A percentile compares a stretch with the other conserved stretches of the same genome.
These are phyloP conservation scores for Rhabdomys pumilio DNA, from an alignment of 2,797 vertebrate genomes.

Conservation along the genomic window DNA sequence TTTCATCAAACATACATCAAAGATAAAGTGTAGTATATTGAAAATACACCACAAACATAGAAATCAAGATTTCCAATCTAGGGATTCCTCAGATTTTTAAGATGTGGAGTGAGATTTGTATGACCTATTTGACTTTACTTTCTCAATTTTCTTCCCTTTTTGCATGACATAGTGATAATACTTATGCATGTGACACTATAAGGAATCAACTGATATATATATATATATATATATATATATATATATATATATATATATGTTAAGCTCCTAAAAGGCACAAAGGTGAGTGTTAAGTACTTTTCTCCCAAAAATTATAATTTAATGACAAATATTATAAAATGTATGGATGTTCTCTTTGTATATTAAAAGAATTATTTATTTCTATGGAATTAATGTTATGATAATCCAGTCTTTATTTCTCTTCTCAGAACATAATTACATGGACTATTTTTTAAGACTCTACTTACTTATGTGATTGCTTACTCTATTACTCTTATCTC, in stretches of 20 bases:
- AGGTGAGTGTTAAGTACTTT: background rate
- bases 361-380: background rate
- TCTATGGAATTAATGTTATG: background rate
- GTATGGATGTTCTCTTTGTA: background rate
- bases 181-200: background rate
- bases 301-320: background rate
- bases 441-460: background rate
- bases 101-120: background rate
- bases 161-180: background rate
- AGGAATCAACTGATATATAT: background rate
- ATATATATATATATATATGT: background rate
- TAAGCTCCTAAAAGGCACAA: background rate
- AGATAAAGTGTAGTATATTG: background rate
- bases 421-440: background rate
- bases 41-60: background rate
- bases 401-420: conserved; percentile 25
- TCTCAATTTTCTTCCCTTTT: background rate
- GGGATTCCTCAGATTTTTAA: background rate
- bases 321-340: background rate
- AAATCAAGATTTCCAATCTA: background rate
- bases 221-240: no score
- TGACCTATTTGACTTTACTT: background rate
- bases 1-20: background rate
- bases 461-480: background rate
- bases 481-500: background rate